Evolutionary conservation across 2,888 invertebrate species (phyloP).

Genomic region (Digitonthophagus gazella): DNA sequence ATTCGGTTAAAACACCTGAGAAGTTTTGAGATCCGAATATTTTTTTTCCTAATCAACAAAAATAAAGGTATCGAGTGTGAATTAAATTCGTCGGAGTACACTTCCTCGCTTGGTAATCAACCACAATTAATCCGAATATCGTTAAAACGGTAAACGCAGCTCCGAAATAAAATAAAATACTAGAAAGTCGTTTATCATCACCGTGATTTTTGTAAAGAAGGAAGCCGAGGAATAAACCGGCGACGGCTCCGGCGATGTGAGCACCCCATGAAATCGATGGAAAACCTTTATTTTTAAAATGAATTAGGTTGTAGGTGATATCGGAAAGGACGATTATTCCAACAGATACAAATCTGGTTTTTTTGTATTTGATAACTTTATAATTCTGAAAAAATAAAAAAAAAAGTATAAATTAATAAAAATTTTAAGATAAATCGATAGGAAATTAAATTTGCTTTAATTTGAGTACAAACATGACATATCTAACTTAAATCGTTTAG

Average conservation of each 20-base stretch:
- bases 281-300: conserved; percentile 50
- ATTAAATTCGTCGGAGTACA: conserved; percentile 37
- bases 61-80: conserved; percentile 35
- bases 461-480: too few species aligned
- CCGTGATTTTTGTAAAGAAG: conserved; percentile 54
- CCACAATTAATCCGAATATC: conserved; percentile 32
- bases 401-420: conserved; percentile 6
- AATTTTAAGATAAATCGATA: not conserved
- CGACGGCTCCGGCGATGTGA: conserved; percentile 66
- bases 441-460: too few species aligned
- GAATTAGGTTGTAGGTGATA: conserved; percentile 57
- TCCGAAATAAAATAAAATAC: conserved; percentile 35
- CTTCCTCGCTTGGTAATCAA: conserved; percentile 38
- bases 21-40: not conserved
- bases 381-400: conserved; percentile 48
- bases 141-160: conserved; percentile 29
- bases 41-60: conserved; percentile 34
- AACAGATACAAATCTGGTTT: conserved; percentile 60
- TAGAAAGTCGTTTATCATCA: conserved; percentile 30
- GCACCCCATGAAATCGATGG: conserved; percentile 68
- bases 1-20: not conserved
- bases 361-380: conserved; percentile 48
- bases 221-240: conserved; percentile 65
- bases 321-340: conserved; percentile 65
- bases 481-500: too few species aligned